These are phyloP conservation scores for Notolepis coatsorum DNA, from an alignment of 2,797 vertebrate genomes.

Conservation along the genomic window DNA sequence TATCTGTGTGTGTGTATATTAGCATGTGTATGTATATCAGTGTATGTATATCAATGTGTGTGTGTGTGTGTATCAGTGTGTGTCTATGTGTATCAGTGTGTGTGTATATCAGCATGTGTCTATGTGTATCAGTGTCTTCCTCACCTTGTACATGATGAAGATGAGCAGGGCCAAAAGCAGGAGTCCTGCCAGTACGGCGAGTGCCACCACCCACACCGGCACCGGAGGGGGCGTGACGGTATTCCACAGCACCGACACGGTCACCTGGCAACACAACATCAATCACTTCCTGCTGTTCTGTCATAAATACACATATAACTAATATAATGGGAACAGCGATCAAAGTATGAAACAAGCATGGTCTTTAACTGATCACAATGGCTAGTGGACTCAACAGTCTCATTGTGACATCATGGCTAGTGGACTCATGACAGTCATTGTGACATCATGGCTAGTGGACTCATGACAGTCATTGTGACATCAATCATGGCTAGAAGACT, in stretches of 20 bases:
- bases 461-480: no score
- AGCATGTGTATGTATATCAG: not conserved
- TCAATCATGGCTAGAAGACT: no score
- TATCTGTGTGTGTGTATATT: no score
- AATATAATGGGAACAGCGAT: no score
- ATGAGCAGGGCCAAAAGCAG: conserved; percentile 92
- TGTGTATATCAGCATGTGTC: not conserved
- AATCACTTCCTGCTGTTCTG: not conserved
- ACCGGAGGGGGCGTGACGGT: conserved; percentile 82
- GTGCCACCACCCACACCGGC: conserved; percentile 93
- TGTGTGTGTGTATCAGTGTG: not conserved
- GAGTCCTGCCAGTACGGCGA: conserved; percentile 93
- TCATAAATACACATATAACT: no score
- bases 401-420: no score
- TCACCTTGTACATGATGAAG: conserved; percentile 97
- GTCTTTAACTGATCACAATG: no score
- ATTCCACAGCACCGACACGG: conserved; percentile 91
- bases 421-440: no score
- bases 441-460: no score
- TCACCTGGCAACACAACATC: conserved; percentile 77
- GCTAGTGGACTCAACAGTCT: no score
- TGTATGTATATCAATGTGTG: not conserved
- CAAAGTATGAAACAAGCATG: no score
- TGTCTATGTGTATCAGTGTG: not conserved
- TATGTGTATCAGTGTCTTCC: not conserved